Percentiles rank a stretch among this genome's conserved stretches.
Evolutionary conservation across 1,140 invertebrate species (phyloP).

Genomic region (Pentalonia nigronervosa): DNA sequence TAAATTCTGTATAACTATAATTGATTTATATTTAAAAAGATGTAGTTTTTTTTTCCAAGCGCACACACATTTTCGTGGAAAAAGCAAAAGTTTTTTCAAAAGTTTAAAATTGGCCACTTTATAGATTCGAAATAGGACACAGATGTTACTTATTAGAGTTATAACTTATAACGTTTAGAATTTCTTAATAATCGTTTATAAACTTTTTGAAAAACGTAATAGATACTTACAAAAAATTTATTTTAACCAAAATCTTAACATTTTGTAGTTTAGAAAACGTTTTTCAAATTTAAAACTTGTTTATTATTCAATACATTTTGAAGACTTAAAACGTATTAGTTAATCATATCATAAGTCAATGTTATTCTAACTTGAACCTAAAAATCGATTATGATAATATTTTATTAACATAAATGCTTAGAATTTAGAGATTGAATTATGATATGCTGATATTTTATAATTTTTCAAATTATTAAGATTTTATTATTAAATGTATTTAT

Average conservation of each 20-base stretch:
- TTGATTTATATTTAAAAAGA: neutral
- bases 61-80: neutral
- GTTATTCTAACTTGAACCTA: too few relatives aligned
- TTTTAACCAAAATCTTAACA: neutral
- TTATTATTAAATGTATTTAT: neutral
- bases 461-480: neutral
- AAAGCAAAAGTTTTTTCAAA: neutral
- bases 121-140: neutral
- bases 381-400: too few relatives aligned
- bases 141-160: slow-evolving; percentile 6
- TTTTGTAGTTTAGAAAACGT: neutral
- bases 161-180: neutral
- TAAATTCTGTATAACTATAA: neutral
- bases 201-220: neutral
- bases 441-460: too few relatives aligned
- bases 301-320: neutral
- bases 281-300: neutral
- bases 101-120: neutral
- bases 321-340: too few relatives aligned
- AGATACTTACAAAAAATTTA: neutral
- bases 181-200: neutral
- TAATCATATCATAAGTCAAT: too few relatives aligned
- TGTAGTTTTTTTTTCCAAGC: neutral
- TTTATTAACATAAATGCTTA: too few relatives aligned
- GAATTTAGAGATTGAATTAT: too few relatives aligned